Conservation (phyloP, 2,797 vertebrate genomes). For the Pachyuromys duprasi region DNA sequence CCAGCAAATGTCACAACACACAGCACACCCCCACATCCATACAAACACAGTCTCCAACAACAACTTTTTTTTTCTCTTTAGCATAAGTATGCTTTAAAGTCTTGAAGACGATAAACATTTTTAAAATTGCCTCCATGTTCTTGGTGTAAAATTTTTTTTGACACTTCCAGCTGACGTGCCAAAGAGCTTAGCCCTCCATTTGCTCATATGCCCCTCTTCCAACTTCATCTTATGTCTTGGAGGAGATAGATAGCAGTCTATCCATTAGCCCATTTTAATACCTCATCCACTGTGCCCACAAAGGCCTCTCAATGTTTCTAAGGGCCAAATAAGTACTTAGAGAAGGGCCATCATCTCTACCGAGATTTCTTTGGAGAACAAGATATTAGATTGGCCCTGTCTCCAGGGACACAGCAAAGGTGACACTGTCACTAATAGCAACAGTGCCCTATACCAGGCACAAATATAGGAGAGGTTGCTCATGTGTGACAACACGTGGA, state of each 20-base stretch:
- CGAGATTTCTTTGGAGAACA: neutral
- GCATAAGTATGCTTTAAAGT: neutral
- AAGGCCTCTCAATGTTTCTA: neutral
- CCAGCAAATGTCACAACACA: too few species aligned
- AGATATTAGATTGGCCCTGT: neutral
- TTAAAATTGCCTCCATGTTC: neutral
- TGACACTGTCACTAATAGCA: neutral
- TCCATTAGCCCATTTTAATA: neutral
- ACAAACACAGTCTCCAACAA: too few species aligned
- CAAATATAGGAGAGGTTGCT: neutral
- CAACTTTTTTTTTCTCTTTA: neutral
- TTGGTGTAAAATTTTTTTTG: too few species aligned
- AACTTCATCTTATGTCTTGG: too few species aligned
- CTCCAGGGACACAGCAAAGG: neutral
- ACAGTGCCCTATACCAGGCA: neutral
- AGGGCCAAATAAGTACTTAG: neutral
- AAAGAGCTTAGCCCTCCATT: neutral
- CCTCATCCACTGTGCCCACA: neutral
- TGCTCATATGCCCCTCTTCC: neutral
- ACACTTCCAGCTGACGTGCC: too few species aligned
- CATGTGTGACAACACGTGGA: fast-evolving
- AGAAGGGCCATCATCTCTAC: neutral
- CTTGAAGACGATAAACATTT: neutral
- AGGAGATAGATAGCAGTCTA: neutral
- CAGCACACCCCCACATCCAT: fast-evolving